phyloP scores from a whole-genome alignment of 2,797 vertebrate species.

The Amblyopsis hoosieri region DNA sequence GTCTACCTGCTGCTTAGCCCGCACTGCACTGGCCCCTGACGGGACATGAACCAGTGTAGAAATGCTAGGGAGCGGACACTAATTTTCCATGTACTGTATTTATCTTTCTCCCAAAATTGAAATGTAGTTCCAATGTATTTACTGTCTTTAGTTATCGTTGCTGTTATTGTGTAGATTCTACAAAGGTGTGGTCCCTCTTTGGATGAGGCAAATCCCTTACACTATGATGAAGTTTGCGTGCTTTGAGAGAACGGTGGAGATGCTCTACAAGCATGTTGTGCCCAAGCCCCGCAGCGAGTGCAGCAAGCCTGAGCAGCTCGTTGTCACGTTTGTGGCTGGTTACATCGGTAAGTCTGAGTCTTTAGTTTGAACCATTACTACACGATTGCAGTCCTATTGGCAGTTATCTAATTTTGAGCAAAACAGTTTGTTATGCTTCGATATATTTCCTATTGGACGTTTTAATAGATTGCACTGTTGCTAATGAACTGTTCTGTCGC shows the following conservation, averaged over 20 bases:
- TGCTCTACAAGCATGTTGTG: slow-evolving; percentile 91
- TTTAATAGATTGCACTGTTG: too few species aligned
- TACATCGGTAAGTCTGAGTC: slow-evolving; percentile 89
- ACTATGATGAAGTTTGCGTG: slow-evolving; percentile 99
- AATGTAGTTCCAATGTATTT: background rate
- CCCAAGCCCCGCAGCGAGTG: slow-evolving; percentile 96
- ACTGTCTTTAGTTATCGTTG: too few species aligned
- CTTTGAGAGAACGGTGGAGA: slow-evolving; percentile 97
- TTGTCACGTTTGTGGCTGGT: slow-evolving; percentile 95
- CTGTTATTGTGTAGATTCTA: slow-evolving; percentile 84
- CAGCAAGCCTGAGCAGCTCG: slow-evolving; percentile 88
- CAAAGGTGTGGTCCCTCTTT: slow-evolving; percentile 94
- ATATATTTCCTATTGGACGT: too few species aligned
- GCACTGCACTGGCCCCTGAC: slow-evolving; percentile 72
- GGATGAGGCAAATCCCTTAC: slow-evolving; percentile 99
- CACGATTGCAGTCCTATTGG: too few species aligned
- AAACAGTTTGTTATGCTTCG: too few species aligned
- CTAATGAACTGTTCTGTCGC: background rate
- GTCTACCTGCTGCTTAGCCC: slow-evolving; percentile 78
- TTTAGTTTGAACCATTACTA: too few species aligned
- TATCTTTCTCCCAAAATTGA: too few species aligned
- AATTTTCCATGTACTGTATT: too few species aligned
- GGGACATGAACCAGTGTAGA: slow-evolving; percentile 67
- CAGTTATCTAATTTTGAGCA: too few species aligned
- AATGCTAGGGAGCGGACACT: slow-evolving; percentile 79